Evolutionary conservation across 1,140 invertebrate species (phyloP).

Genomic region (Temnothorax curvispinosus): DNA sequence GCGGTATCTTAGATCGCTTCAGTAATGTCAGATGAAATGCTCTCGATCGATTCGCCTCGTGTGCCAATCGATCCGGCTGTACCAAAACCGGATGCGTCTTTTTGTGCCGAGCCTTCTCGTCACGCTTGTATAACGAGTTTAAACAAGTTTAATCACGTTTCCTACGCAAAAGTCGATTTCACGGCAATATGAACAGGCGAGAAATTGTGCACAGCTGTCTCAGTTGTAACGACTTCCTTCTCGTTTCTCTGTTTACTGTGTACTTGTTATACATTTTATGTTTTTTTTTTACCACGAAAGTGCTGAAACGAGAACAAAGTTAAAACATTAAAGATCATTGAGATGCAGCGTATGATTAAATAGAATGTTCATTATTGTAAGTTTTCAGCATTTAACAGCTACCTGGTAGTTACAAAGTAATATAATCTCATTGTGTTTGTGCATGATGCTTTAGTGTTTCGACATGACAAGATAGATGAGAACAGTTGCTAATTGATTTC

Average conservation of each 20-base stretch:
- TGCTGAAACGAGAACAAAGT: neutral
- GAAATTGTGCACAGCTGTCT: slow-evolving; percentile 59
- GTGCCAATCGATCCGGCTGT: slow-evolving; percentile 29
- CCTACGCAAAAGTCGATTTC: slow-evolving; percentile 57
- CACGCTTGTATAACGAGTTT: slow-evolving; percentile 46
- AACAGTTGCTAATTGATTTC: slow-evolving; percentile 47
- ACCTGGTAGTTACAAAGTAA: slow-evolving; percentile 29
- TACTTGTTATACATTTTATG: neutral
- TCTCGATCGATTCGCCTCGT: slow-evolving; percentile 43
- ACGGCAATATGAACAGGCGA: slow-evolving; percentile 60
- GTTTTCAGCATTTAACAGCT: slow-evolving; percentile 10
- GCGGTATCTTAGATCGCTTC: slow-evolving; percentile 58
- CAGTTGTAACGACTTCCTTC: slow-evolving; percentile 38
- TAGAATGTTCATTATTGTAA: slow-evolving; percentile 15
- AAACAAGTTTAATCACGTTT: slow-evolving; percentile 59
- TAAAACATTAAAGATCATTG: neutral
- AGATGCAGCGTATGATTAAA: neutral
- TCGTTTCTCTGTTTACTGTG: neutral
- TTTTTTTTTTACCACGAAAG: neutral
- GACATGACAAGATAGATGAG: neutral
- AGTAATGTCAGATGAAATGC: slow-evolving; percentile 54
- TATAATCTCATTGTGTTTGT: slow-evolving; percentile 51
- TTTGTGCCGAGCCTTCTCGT: slow-evolving; percentile 31
- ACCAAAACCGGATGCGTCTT: slow-evolving; percentile 39
- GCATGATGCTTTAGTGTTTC: neutral